Percentiles rank a stretch among this genome's conserved stretches.
These are phyloP conservation scores for Delia radicum DNA, from an alignment of 1,140 invertebrate species.

Conservation along the genomic window DNA sequence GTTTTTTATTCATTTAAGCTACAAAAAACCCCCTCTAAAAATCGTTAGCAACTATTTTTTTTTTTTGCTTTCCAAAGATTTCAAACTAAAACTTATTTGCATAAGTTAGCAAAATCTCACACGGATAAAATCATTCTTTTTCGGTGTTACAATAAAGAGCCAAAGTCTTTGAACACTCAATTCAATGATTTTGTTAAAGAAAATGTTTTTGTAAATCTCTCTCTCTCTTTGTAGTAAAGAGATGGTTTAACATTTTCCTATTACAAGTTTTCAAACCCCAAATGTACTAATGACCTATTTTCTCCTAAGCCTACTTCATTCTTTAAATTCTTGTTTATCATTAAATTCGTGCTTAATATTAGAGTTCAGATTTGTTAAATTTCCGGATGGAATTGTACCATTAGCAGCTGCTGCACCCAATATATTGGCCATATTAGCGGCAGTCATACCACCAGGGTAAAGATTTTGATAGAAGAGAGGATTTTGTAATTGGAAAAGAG, in stretches of 20 bases:
- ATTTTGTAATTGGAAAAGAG: conserved; percentile 50
- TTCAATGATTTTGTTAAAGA: not conserved
- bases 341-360: not conserved
- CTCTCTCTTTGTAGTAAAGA: not conserved
- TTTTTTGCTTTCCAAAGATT: not conserved
- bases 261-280: not conserved
- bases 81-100: not conserved
- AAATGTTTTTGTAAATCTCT: not conserved
- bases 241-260: not conserved
- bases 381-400: not conserved
- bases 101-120: not conserved
- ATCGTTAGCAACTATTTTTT: too few species aligned
- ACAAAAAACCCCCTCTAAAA: too few species aligned
- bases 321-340: conserved; percentile 8
- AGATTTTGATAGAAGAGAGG: conserved; percentile 55
- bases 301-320: not conserved
- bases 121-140: not conserved
- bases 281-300: not conserved
- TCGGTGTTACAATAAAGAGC: not conserved
- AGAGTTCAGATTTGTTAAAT: not conserved
- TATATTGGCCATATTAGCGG: conserved; percentile 27
- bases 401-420: not conserved
- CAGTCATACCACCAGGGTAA: conserved; percentile 37
- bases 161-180: not conserved
- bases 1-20: too few species aligned